Conservation (phyloP, 2,888 invertebrate genomes). For the Folsomia manolachei region DNA sequence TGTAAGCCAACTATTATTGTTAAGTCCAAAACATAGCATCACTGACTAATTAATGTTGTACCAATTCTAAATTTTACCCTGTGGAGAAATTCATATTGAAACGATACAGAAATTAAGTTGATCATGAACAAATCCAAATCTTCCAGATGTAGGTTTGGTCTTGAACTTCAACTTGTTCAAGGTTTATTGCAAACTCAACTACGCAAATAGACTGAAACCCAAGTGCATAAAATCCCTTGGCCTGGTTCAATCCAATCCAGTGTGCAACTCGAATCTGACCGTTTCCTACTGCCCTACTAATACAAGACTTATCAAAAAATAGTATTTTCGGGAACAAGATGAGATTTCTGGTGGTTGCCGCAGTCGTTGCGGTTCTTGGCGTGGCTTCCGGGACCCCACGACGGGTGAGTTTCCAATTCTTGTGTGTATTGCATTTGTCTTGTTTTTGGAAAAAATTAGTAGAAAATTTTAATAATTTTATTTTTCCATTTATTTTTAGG, state of each 20-base stretch:
- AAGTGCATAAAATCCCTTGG: background rate
- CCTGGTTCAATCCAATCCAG: background rate
- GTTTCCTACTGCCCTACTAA: background rate
- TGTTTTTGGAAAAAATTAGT: too few species aligned
- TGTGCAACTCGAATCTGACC: background rate
- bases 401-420: background rate
- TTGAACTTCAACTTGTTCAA: slow-evolving; percentile 6
- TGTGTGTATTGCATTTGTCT: background rate
- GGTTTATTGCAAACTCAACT: background rate
- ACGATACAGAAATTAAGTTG: background rate
- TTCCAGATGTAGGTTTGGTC: too few species aligned
- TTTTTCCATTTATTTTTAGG: too few species aligned
- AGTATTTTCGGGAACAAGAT: too few species aligned
- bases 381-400: background rate
- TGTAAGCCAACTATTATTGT: too few species aligned
- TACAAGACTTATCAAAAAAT: background rate
- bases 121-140: too few species aligned
- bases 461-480: too few species aligned
- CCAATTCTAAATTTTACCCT: too few species aligned
- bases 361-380: background rate
- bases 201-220: background rate
- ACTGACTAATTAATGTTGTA: too few species aligned
- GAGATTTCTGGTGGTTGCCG: background rate
- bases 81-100: too few species aligned
- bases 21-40: too few species aligned